Evolutionary conservation across 2,888 invertebrate genomes (phyloP).

Genomic region (Teleogryllus oceanicus): DNA sequence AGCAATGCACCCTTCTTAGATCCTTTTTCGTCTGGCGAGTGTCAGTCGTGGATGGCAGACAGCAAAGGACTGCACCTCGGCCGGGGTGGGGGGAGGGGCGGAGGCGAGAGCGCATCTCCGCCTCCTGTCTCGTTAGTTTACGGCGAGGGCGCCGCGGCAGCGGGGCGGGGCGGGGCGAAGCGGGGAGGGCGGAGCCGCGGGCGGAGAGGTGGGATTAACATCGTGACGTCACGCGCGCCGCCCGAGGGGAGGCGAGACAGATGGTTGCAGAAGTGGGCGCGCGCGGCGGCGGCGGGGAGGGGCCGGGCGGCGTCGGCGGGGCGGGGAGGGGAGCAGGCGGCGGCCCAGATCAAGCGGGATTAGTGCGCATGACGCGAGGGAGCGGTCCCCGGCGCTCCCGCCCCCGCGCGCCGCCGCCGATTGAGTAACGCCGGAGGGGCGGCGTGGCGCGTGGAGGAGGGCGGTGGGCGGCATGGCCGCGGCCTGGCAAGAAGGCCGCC

Average conservation of each 20-base stretch:
- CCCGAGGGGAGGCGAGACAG: constrained; percentile 23
- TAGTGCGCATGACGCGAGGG: constrained; percentile 18
- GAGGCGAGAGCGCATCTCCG: neutral
- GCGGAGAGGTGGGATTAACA: constrained; percentile 29
- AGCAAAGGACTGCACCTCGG: neutral
- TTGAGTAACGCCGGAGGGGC: neutral
- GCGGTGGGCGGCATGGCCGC: neutral
- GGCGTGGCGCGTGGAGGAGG: neutral
- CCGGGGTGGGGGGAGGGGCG: neutral
- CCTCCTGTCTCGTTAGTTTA: constrained; percentile 9
- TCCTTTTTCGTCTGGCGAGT: too few relatives aligned
- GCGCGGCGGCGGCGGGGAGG: neutral
- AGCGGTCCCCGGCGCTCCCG: neutral
- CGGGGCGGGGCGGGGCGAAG: constrained; percentile 2
- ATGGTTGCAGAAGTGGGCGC: constrained; percentile 9
- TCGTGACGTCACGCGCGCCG: constrained; percentile 31
- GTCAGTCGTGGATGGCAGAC: too few relatives aligned
- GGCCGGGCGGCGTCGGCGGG: neutral
- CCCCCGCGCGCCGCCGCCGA: neutral
- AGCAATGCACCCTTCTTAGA: too few relatives aligned
- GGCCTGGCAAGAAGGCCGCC: neutral
- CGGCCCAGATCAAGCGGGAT: constrained; percentile 7
- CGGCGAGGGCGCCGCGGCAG: neutral
- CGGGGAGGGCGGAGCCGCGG: constrained; percentile 3
- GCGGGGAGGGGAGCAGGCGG: neutral